Conservation (phyloP, 2,888 invertebrate genomes). For the Drosophila maculinotata region DNA sequence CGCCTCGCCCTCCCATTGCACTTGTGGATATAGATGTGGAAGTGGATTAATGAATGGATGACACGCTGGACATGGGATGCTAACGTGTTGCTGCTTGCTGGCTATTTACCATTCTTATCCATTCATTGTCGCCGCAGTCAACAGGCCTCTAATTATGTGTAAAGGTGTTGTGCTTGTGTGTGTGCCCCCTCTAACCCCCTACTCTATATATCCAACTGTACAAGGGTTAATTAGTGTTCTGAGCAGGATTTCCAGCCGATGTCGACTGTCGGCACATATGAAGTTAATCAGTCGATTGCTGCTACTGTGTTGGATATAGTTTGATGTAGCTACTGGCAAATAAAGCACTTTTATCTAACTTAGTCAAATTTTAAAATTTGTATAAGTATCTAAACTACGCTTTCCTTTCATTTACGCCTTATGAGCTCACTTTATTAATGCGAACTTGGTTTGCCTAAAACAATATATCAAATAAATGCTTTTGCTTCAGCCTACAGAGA, state of each 20-base stretch:
- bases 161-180: conserved; percentile 65
- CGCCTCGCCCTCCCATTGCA: conserved; percentile 17
- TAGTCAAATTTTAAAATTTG: background rate
- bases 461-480: too few species aligned
- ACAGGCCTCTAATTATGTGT: conserved; percentile 78
- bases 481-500: conserved; percentile 1
- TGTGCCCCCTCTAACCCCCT: conserved; percentile 6
- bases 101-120: conserved; percentile 59
- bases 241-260: conserved; percentile 43
- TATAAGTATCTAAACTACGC: background rate
- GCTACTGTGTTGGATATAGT: conserved; percentile 20
- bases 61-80: conserved; percentile 42
- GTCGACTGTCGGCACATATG: conserved; percentile 16
- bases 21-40: conserved; percentile 53
- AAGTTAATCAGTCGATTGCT: conserved; percentile 35
- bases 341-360: background rate
- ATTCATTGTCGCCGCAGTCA: conserved; percentile 70
- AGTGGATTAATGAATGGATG: conserved; percentile 75
- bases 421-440: too few species aligned
- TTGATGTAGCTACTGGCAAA: background rate
- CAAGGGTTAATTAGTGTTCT: conserved; percentile 61
- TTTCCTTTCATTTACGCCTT: too few species aligned
- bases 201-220: conserved; percentile 7
- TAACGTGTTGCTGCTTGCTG: conserved; percentile 43
- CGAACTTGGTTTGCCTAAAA: too few species aligned